Percentiles rank a stretch among this genome's conserved stretches.
phyloP scores from a whole-genome alignment of 2,113 vertebrate species.

The Anhinga rufa region DNA sequence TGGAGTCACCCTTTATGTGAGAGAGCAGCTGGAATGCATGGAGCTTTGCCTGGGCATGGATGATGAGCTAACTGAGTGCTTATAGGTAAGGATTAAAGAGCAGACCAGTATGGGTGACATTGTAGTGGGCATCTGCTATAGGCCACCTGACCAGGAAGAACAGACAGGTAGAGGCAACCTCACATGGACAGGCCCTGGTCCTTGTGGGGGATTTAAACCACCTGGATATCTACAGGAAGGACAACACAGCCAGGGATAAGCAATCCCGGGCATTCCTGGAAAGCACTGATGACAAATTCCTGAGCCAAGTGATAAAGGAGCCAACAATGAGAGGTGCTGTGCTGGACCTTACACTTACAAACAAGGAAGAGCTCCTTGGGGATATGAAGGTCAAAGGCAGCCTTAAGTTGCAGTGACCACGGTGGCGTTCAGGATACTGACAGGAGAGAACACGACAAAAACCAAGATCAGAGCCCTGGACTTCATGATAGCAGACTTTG shows the following conservation, averaged over 20 bases:
- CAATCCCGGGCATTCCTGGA: neutral
- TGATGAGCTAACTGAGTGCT: neutral
- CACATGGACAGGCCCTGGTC: neutral
- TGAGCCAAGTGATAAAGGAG: neutral
- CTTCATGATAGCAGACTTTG: neutral
- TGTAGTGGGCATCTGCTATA: neutral
- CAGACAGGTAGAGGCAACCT: neutral
- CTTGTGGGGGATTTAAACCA: neutral
- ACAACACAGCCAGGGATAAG: neutral
- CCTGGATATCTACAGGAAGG: neutral
- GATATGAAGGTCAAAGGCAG: neutral
- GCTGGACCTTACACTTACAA: neutral
- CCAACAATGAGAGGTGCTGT: neutral
- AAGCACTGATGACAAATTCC: neutral
- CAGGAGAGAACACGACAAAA: neutral
- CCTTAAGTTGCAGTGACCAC: neutral
- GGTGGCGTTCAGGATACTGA: neutral
- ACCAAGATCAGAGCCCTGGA: neutral
- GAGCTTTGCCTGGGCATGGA: neutral
- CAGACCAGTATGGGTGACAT: neutral
- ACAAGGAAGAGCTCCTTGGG: neutral
- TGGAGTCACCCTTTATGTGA: neutral
- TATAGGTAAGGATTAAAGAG: neutral
- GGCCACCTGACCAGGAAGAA: neutral
- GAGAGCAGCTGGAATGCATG: neutral